Base-by-base conservation (phyloP, 2,113 vertebrate genomes). In the Ifrita kowaldi region DNA sequence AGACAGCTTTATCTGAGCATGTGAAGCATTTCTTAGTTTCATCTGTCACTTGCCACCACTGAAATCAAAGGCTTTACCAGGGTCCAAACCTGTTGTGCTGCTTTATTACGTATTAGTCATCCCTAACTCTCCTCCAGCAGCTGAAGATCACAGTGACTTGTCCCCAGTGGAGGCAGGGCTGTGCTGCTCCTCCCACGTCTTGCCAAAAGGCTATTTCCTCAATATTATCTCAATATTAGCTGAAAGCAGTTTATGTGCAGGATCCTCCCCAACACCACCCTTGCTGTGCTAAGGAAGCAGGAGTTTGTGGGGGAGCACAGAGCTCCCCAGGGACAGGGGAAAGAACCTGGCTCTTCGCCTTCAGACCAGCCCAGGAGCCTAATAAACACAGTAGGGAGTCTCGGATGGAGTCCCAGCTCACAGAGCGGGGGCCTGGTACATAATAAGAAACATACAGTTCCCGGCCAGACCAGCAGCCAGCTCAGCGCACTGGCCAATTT, bases 41-140 rank as follows among this genome's bases (percentile, higher is more conserved):
- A 18, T 79, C 64, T 93, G 87, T 87, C 84, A 78, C 35, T 14
- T 21, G 23, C 32, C 55, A 5, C 65, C 44, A 41, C 50, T 19
- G 23, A 82, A 91, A 96, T 95, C 90, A 94, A 95, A 90, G 69
- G 26, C 73, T 93, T 91, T 59, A 93, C 69, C 69, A 14, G 71
- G 62, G 79, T 44, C 39, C 79, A 78, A 56, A 84, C 35, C 53
- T 78, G 53, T 93, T 89, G 76, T 88, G 73, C 64, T 70, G 87
- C 81, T 64, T 44, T 68, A 42, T 84, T 56, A 71, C 42, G 10
- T 13, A 18, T 95, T 89, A 94, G 71, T 93, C 86, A 93, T 94
- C 49, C 67, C 44, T 27, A 68, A 7, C 24, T 88, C 91, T 88
- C 44, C 71, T 70, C 42, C 71, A 84, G 84, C 85, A 75, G 73